Base-by-base conservation (phyloP, 2,797 vertebrate species). In the Megaceryle alcyon region DNA sequence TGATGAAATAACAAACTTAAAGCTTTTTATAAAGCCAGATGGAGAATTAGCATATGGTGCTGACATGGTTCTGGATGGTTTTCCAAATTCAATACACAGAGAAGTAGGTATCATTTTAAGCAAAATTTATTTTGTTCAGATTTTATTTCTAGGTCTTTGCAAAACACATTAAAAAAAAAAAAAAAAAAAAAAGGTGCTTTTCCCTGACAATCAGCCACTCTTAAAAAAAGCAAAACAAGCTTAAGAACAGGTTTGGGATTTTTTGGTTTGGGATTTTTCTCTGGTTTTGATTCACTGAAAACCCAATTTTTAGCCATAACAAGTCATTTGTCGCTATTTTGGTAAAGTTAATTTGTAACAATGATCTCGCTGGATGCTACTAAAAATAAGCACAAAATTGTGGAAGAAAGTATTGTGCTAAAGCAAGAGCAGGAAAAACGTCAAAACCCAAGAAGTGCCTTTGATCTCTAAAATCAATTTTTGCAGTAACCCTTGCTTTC, bases 401-500 rank as follows among this genome's bases (percentile, higher is more conserved):
- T 65, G n/a, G 51, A 79, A 76, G 9, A 61, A 91, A 84, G 18
- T 18, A 9, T 16, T 19, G 53, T 28, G 49, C 41, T 68, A 35
- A 71, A 80, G 35, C 41, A 22, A 61, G 15, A 84, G 31, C 15
- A 48, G 15, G 6, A 33, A 60, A 53, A 82, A 64, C 26, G 9
- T 1, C 5, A 18, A 23, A n/a, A n/a, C 0, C 0, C 25, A 44
- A 21, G 16, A 21, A 73, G 4, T 6, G 3, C 14, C 15, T 75
- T 68, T 1, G 1, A 31, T 76, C 35, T 48, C 33, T 66, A 61
- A n/a, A 65, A 2, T 23, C 9, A 26, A 19, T 68, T 76, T 86
- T 66, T 73, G 41, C 16, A 61, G 22, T 12, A 84, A 29, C 7
- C 3, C 12, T 56, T 48, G 14, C n/a, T 83, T 95, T 21, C 61